Evolutionary conservation across 2,888 invertebrate species (phyloP), one percentile per base, ranked within the genome.

Genomic region (Andrena bucephala): DNA sequence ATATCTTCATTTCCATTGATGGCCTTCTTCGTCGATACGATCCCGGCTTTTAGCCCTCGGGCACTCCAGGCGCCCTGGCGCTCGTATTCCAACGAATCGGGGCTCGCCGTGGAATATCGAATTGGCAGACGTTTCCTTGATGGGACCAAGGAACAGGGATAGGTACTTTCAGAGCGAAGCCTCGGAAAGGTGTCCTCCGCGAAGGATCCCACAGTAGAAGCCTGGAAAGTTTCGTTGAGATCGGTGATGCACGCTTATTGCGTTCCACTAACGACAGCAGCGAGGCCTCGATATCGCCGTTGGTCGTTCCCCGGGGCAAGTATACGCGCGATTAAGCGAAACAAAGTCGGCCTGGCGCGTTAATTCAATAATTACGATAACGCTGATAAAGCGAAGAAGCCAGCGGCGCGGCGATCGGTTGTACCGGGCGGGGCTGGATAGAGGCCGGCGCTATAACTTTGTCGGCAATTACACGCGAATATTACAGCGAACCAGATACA

Each of bases 1-100:
- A 87, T 87, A 89, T 89, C 89, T 89, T 89, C 89, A 88, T 89
- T 89, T 89, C 85, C 89, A 89, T 89, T 85, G 87, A 88, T 87
- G 87, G 84, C 72, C 77, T 77, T 33, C 77, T 72, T 68, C 65
- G 78, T 57, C 84, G 87, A 87, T 85, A 81, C 79, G 79, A 87
- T 84, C 73, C 72, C 16, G 31, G 60, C 67, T 70, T 60, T 60
- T 36, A 63, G 67, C 72, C 77, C 65, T 65, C 16, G 69, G 48
- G 42, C 65, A 60, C 68, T 79, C 29, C 57, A 59, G 75, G 54
- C 60, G 68, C 42, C 33, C 8, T 70, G 79, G 33, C 81, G 52
- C 66, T 65, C 63, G 54, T 66, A 70, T 66, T 42, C 24, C 69
- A 13, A 36, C 69, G 73, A 80, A 70, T 10, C 73, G 8, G 33